These are phyloP conservation scores for Aselliscus stoliczkanus DNA, from an alignment of 2,797 vertebrate genomes.

Conservation along the genomic window DNA sequence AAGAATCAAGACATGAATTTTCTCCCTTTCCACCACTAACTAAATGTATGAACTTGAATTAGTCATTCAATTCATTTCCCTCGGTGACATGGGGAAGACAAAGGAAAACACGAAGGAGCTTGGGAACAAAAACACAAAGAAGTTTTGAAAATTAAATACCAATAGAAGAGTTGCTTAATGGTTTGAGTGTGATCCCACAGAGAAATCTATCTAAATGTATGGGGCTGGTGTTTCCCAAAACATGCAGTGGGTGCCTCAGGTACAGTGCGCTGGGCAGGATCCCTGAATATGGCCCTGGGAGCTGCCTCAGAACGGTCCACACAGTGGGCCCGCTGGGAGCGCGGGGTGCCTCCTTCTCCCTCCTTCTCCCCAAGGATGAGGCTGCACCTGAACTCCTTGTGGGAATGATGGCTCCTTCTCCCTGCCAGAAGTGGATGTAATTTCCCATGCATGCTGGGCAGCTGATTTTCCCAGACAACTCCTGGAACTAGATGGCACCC, in stretches of 20 bases:
- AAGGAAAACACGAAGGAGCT: neutral
- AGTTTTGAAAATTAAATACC: neutral
- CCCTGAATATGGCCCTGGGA: neutral
- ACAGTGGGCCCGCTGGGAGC: too few relatives aligned
- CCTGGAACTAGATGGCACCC: neutral
- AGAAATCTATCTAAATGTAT: neutral
- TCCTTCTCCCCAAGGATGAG: neutral
- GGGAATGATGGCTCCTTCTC: neutral
- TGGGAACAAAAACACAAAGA: neutral
- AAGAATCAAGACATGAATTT: neutral
- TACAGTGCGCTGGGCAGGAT: neutral
- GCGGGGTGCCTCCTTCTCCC: too few relatives aligned
- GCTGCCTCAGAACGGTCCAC: neutral
- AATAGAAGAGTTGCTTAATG: neutral
- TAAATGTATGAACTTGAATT: neutral
- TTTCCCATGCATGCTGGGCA: neutral
- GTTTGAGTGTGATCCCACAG: neutral
- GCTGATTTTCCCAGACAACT: neutral
- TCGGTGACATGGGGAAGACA: neutral
- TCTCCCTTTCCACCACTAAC: neutral
- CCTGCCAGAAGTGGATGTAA: neutral
- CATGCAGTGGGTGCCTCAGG: accelerated
- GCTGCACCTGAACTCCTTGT: neutral
- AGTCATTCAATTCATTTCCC: neutral
- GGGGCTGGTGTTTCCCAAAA: neutral